Base-by-base conservation (phyloP, 1,140 invertebrate genomes). In the Teleopsis dalmanni region DNA sequence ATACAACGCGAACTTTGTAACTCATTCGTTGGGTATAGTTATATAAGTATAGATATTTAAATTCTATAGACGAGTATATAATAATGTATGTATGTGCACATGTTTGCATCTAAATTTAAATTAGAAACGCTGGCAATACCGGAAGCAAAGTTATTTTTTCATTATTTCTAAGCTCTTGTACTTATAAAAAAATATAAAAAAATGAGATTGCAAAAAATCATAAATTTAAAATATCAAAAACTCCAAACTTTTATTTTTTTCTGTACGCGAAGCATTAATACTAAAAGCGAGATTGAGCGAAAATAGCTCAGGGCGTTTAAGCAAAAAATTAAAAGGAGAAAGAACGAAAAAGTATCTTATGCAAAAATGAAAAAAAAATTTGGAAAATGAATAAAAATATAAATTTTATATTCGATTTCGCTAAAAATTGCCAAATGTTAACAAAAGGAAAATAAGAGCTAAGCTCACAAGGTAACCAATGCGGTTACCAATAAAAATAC, bases 131-230 rank as follows among this genome's bases (percentile, higher is more conserved):
- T 40, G 23, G 22, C 36, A 45, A 43, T 44, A 31, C 49, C 44
- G 23, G 22, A 29, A 45, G 49, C 49, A 51, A 51, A 51, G 49
- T 51, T 51, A 51, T 51, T 51, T 51, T 51, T 51, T 51, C 49
- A 51, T 51, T 51, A 51, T 40, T 47, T 47, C 49, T 51, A 51
- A 51, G 34, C 44, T 46, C 27, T 14, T n/a, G n/a, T 31, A 31
- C 8, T n/a, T n/a, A n/a, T 7, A 13, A 40, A 22, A 11, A 23
- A 21, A 19, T 23, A 23, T 11, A 14, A 13, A 7, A 37, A 18
- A 16, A 21, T 37, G 5, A 37, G 9, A 37, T 9, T n/a, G 41
- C 25, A 31, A 43, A 43, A 43, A 43, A 43, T 43, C 41, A 43
- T 43, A 43, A 43, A 43, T 43, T 43, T 43, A 43, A 43, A 43